These are phyloP conservation scores for Chelonia mydas DNA, from an alignment of 2,797 vertebrate genomes.

Conservation along the genomic window DNA sequence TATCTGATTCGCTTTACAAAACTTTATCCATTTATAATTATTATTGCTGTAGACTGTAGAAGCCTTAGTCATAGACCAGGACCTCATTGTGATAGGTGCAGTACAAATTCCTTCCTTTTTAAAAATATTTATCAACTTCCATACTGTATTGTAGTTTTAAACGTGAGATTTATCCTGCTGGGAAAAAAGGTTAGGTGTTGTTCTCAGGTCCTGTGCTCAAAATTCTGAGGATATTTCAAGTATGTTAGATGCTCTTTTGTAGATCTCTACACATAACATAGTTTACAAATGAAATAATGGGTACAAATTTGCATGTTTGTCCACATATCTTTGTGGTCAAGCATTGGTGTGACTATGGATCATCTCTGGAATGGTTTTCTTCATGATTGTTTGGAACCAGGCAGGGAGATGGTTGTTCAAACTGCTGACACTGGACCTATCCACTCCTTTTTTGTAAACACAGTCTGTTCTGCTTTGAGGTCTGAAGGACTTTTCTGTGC, in stretches of 20 bases:
- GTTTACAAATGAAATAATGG: background rate
- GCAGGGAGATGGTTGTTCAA: background rate
- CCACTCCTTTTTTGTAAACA: background rate
- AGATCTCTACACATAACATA: fast-evolving
- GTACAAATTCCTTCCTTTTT: background rate
- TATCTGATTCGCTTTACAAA: background rate
- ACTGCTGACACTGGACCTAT: background rate
- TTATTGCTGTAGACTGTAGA: no score
- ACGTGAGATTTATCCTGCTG: background rate
- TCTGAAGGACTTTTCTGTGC: background rate
- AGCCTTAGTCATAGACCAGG: background rate
- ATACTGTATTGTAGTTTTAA: background rate
- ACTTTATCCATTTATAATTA: background rate
- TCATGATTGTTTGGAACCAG: background rate
- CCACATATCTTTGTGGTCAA: background rate
- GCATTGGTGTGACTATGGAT: background rate
- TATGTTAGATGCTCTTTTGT: background rate
- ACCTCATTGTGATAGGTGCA: background rate
- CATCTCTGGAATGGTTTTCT: background rate
- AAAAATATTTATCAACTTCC: background rate
- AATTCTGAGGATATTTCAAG: background rate
- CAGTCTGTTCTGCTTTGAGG: background rate
- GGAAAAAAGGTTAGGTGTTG: background rate
- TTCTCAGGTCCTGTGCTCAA: background rate
- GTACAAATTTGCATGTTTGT: background rate